These are phyloP conservation scores for Taeniopygia guttata DNA, from an alignment of 2,797 vertebrate species.

Conservation along the genomic window DNA sequence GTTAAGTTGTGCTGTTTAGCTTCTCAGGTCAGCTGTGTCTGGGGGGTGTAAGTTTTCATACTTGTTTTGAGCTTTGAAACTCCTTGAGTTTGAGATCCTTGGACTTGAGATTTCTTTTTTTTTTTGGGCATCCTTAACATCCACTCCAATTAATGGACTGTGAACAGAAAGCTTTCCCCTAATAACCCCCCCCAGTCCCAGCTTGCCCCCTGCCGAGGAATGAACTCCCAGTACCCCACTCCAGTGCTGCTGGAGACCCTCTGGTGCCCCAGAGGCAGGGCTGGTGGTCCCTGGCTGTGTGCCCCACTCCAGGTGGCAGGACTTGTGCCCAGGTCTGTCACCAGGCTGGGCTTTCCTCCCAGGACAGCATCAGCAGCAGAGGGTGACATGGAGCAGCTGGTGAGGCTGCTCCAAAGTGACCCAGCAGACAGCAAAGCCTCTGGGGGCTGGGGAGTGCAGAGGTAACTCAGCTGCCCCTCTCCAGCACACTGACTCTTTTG, in stretches of 20 bases:
- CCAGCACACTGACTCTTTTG: not conserved
- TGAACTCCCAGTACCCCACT: not conserved
- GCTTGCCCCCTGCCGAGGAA: not conserved
- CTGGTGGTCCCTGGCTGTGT: not conserved
- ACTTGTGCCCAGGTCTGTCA: not conserved
- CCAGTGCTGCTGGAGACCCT: not conserved
- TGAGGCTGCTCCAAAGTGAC: not conserved
- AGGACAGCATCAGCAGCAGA: not conserved
- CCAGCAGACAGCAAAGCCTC: not conserved
- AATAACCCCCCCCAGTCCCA: not conserved
- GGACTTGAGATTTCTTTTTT: not conserved
- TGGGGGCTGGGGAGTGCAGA: not conserved
- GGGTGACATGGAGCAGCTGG: not conserved
- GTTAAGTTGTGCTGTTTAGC: not conserved
- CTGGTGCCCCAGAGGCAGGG: not conserved
- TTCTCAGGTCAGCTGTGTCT: not conserved
- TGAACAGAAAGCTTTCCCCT: not conserved
- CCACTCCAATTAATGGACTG: not conserved
- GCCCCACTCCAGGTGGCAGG: not conserved
- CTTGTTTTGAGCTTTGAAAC: not conserved
- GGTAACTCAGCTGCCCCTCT: not conserved
- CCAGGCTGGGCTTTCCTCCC: not conserved
- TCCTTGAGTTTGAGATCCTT: not conserved
- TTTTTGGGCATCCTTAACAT: not conserved
- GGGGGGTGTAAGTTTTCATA: not conserved